These are phyloP conservation scores for Epinephelus moara DNA, from an alignment of 2,113 vertebrate species.

Conservation along the genomic window DNA sequence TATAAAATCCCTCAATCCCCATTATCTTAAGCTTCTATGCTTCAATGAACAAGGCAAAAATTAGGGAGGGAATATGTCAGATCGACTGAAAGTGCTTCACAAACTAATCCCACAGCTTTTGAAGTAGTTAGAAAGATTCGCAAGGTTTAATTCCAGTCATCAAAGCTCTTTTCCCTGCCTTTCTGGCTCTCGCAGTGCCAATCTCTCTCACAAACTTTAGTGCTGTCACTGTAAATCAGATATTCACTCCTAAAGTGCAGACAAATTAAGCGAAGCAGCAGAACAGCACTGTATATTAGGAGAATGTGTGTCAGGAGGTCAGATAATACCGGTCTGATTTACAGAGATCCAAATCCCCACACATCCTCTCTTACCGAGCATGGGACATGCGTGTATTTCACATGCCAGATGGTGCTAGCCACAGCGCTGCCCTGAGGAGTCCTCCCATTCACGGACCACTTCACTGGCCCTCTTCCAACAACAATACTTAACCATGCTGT, in stretches of 20 bases:
- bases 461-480: constrained; percentile 66
- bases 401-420: constrained; percentile 71
- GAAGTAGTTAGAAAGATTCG: constrained; percentile 28
- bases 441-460: constrained; percentile 65
- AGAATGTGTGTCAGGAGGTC: constrained; percentile 59
- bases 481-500: constrained; percentile 28
- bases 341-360: constrained; percentile 43
- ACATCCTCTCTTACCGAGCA: constrained; percentile 15
- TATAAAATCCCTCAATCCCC: constrained; percentile 15
- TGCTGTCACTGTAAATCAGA: constrained; percentile 66
- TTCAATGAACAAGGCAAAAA: constrained; percentile 41
- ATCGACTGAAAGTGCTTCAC: constrained; percentile 11
- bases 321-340: constrained; percentile 73
- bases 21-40: constrained; percentile 52
- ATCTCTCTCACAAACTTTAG: constrained; percentile 28
- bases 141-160: constrained; percentile 48
- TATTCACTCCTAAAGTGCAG: constrained; percentile 17
- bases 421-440: constrained; percentile 63
- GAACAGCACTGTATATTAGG: constrained; percentile 67
- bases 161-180: constrained; percentile 26
- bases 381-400: constrained; percentile 50
- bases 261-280: constrained; percentile 35
- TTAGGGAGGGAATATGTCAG: constrained; percentile 47
- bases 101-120: constrained; percentile 49
- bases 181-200: constrained; percentile 18